A percentile compares a stretch with the other conserved stretches of the same genome.
These are phyloP conservation scores for Aphelenchoides besseyi DNA, from an alignment of 1,140 invertebrate species.

Conservation along the genomic window DNA sequence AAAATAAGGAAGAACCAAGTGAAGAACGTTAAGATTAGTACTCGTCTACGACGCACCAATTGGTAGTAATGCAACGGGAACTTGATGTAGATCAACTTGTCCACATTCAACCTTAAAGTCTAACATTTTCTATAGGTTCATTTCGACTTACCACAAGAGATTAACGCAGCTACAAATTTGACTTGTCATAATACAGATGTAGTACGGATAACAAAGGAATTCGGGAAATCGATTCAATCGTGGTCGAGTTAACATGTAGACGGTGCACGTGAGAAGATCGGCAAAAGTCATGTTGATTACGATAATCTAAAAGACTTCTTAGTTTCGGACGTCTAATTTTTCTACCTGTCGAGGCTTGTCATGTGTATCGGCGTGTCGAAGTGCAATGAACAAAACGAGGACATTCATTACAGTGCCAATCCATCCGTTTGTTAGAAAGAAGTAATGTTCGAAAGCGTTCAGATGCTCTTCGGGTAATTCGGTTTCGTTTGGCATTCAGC, in stretches of 20 bases:
- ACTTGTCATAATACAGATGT: constrained; percentile 53
- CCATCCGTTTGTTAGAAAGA: constrained; percentile 47
- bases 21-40: constrained; percentile 36
- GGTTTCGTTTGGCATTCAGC: constrained; percentile 9
- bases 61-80: constrained; percentile 59
- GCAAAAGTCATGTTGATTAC: constrained; percentile 62
- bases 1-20: constrained; percentile 45
- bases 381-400: constrained; percentile 53
- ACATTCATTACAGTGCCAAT: constrained; percentile 50
- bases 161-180: constrained; percentile 60
- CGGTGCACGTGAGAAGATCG: constrained; percentile 54
- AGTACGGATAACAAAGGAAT: constrained; percentile 54
- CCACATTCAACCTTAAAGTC: constrained; percentile 51
- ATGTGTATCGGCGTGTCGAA: constrained; percentile 50
- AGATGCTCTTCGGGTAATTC: constrained; percentile 36
- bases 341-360: constrained; percentile 60
- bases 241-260: constrained; percentile 59
- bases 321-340: background rate
- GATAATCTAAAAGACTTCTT: constrained; percentile 50
- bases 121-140: background rate
- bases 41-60: constrained; percentile 44
- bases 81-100: constrained; percentile 59
- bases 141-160: constrained; percentile 49
- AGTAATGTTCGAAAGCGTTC: constrained; percentile 43
- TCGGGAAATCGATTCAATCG: constrained; percentile 39